These are phyloP conservation scores for Caenorhabditis auriculariae DNA, from an alignment of 2,888 invertebrate genomes.

Conservation along the genomic window DNA sequence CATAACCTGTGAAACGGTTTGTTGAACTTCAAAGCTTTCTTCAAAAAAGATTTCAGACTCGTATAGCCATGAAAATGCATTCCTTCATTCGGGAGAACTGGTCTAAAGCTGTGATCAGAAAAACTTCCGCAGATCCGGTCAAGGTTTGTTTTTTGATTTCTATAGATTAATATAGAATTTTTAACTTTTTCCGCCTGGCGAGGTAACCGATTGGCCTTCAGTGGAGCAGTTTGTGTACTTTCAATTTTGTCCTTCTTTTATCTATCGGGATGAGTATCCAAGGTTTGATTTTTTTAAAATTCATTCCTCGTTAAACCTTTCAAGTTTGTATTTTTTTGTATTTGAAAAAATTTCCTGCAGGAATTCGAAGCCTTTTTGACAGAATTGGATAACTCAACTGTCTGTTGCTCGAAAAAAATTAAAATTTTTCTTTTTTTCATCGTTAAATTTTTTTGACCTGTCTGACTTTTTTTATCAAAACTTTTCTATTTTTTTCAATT, in stretches of 20 bases:
- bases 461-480: too few species aligned
- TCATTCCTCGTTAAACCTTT: too few species aligned
- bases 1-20: constrained; percentile 61
- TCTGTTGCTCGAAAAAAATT: too few species aligned
- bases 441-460: too few species aligned
- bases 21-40: constrained; percentile 7
- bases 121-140: constrained; percentile 19
- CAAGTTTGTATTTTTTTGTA: too few species aligned
- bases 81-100: constrained; percentile 59
- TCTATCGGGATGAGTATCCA: constrained; percentile 58
- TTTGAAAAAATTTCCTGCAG: too few species aligned
- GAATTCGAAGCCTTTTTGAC: too few species aligned
- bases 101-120: constrained; percentile 33
- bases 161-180: too few species aligned
- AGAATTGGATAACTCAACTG: too few species aligned
- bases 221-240: constrained; percentile 56
- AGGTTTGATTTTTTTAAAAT: too few species aligned
- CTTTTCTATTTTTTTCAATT: too few species aligned
- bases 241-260: constrained; percentile 59
- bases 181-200: constrained; percentile 14
- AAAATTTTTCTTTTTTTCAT: too few species aligned
- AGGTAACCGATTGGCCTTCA: constrained; percentile 36
- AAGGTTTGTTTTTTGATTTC: neutral
- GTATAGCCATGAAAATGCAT: constrained; percentile 61
- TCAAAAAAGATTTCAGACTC: constrained; percentile 46